These are phyloP conservation scores for Drosophila sechellia DNA, from an alignment of 1,140 invertebrate species.

Conservation along the genomic window DNA sequence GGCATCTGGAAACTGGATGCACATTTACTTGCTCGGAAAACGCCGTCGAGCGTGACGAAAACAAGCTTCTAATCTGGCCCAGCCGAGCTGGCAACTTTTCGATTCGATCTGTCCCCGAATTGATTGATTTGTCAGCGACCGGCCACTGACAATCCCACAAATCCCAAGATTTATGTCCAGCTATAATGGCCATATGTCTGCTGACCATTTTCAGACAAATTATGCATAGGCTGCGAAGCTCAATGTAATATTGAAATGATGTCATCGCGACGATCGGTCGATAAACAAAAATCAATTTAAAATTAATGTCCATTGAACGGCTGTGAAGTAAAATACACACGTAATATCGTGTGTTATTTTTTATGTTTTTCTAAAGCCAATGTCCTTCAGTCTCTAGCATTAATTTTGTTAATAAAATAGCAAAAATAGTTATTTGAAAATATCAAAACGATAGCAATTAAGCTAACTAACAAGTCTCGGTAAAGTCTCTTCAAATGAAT, in stretches of 20 bases:
- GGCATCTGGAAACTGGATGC: constrained; percentile 31
- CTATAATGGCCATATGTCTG: constrained; percentile 58
- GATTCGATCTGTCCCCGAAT: constrained; percentile 32
- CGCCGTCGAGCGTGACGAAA: constrained; percentile 37
- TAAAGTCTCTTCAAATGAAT: neutral
- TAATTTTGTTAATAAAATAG: neutral
- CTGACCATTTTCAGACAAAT: constrained; percentile 77
- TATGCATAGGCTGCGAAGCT: constrained; percentile 57
- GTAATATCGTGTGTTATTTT: neutral
- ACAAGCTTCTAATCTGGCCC: constrained; percentile 52
- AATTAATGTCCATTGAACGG: neutral
- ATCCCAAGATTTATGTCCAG: constrained; percentile 66
- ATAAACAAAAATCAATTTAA: constrained; percentile 15
- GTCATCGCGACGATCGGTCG: constrained; percentile 44
- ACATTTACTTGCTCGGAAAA: constrained; percentile 56
- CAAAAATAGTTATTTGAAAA: neutral
- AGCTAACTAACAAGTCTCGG: neutral
- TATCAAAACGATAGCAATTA: neutral
- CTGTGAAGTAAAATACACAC: neutral
- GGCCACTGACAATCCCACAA: constrained; percentile 60
- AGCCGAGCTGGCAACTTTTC: constrained; percentile 44
- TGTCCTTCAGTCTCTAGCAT: neutral
- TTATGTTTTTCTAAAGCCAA: neutral
- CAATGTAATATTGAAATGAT: constrained; percentile 48
- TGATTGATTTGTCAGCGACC: constrained; percentile 71